Evolutionary conservation across 2,797 vertebrate genomes (phyloP).

Genomic region (Xiphorhynchus erythropygius): DNA sequence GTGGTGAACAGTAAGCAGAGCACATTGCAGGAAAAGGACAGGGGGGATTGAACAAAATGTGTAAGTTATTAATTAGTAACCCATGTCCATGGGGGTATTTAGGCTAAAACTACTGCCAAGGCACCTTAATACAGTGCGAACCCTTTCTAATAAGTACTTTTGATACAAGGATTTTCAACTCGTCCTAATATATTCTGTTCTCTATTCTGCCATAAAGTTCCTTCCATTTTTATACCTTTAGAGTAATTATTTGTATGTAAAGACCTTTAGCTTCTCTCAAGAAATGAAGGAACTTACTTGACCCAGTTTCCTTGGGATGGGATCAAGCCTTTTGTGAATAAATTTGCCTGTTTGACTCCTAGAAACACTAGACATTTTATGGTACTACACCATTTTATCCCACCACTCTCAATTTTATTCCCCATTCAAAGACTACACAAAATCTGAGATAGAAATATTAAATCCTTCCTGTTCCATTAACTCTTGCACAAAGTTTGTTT

Average conservation of each 20-base stretch:
- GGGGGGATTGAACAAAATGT: not conserved
- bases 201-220: not conserved
- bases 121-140: not conserved
- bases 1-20: accelerated
- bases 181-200: not conserved
- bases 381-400: not conserved
- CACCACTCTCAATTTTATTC: not conserved
- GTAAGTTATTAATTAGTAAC: not conserved
- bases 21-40: not conserved
- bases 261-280: not conserved
- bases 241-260: not conserved
- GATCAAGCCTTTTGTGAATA: not conserved
- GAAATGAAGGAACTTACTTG: not conserved
- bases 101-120: not conserved
- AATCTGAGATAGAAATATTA: no score
- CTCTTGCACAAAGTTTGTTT: no score
- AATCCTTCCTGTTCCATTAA: no score
- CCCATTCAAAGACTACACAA: no score
- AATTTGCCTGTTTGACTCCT: not conserved
- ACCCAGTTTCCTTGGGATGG: not conserved
- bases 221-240: not conserved
- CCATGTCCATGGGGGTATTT: not conserved
- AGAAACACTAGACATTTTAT: not conserved
- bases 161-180: not conserved
- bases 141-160: not conserved